Evolutionary conservation across 2,797 vertebrate genomes (phyloP).

Genomic region (Mycteria americana): DNA sequence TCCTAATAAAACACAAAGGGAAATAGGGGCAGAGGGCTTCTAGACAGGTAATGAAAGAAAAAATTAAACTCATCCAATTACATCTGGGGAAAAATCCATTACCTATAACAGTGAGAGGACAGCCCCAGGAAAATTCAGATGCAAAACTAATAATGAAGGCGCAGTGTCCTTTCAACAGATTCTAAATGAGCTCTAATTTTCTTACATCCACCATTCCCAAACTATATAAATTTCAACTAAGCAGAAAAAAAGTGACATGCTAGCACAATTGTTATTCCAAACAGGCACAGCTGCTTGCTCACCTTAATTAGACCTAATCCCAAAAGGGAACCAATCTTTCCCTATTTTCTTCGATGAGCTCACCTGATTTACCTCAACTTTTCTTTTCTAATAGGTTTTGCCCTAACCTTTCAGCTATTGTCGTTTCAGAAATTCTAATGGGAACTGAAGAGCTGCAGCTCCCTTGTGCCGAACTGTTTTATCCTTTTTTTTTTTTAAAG

Average conservation of each 20-base stretch:
- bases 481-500: background rate
- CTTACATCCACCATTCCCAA: conserved; percentile 84
- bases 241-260: conserved; percentile 84
- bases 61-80: conserved; percentile 99
- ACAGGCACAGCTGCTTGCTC: conserved; percentile 84
- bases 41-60: conserved; percentile 99
- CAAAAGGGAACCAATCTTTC: conserved; percentile 81
- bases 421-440: conserved; percentile 73
- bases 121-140: conserved; percentile 92
- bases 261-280: conserved; percentile 86
- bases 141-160: conserved; percentile 98
- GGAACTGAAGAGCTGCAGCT: conserved; percentile 65
- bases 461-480: conserved; percentile 43
- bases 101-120: conserved; percentile 92
- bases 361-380: conserved; percentile 81
- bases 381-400: conserved; percentile 82
- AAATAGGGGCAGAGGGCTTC: conserved; percentile 90
- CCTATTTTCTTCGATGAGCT: conserved; percentile 79
- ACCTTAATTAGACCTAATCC: conserved; percentile 86
- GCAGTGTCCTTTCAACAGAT: conserved; percentile 83
- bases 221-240: conserved; percentile 88
- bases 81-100: conserved; percentile 97
- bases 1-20: conserved; percentile 97
- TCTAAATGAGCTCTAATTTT: conserved; percentile 88
- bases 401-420: conserved; percentile 79